Conservation (phyloP, 2,888 invertebrate species). For the Galeruca laticollis region DNA sequence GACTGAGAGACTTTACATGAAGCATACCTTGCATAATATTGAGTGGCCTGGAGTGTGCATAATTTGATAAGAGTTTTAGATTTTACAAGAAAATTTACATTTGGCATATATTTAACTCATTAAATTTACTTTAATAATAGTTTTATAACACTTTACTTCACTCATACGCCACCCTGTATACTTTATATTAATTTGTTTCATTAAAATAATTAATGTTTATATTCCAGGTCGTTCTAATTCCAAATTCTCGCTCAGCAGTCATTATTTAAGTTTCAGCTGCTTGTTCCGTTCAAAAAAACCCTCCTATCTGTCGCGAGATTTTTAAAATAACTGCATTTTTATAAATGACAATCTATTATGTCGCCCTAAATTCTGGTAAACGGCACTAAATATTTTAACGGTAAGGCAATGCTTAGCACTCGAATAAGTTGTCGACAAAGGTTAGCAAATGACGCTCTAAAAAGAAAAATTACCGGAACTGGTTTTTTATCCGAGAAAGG, state of each 20-base stretch:
- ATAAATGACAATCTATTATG: constrained; percentile 38
- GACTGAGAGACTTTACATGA: too few species aligned
- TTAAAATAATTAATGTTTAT: constrained; percentile 1
- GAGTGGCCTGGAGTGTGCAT: too few species aligned
- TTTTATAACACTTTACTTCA: too few species aligned
- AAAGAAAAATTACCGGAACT: constrained; percentile 42
- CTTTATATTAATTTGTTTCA: constrained; percentile 2
- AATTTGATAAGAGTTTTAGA: too few species aligned
- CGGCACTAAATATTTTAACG: constrained; percentile 42
- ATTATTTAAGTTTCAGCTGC: constrained; percentile 23
- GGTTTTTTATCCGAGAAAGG: constrained; percentile 28
- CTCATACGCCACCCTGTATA: too few species aligned
- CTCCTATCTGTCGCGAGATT: constrained; percentile 22
- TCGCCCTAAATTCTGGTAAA: constrained; percentile 37
- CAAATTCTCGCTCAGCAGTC: background rate
- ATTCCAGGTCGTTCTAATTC: background rate
- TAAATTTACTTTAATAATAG: too few species aligned
- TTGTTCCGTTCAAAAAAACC: constrained; percentile 7
- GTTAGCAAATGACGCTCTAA: constrained; percentile 40
- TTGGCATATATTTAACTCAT: too few species aligned
- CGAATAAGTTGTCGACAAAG: constrained; percentile 39
- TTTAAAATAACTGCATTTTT: constrained; percentile 31
- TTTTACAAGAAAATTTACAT: too few species aligned
- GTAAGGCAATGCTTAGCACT: constrained; percentile 34
- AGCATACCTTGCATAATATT: too few species aligned